Base-by-base conservation (phyloP, 2,113 vertebrate genomes). In the Erythrocercus mccallii region DNA sequence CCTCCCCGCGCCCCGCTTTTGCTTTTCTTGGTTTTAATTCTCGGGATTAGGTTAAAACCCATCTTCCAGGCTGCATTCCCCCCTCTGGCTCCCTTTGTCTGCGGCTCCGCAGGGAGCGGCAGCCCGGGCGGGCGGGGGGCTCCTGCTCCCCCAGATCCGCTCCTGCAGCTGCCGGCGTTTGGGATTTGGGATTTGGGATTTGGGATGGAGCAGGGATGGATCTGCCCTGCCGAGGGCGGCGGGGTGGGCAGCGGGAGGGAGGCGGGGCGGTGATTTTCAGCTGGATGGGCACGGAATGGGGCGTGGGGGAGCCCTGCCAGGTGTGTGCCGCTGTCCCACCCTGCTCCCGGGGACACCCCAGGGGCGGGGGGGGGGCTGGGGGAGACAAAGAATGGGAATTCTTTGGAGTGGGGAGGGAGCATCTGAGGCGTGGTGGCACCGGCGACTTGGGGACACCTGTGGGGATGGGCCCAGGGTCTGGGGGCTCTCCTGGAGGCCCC, bases 41-140 rank as follows among this genome's bases (percentile, higher is more conserved):
- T 2, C 8, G 12, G 76, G 81, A 93, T 91, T 85, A 90, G 77
- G 77, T 61, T 83, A 66, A 81, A 84, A n/a, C 54, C 61, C 78
- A 2, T 50, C 25, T 56, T 82, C 44, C 69, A 9, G 53, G 56
- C 27, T 4, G 12, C 86, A 38, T 86, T 70, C 57, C 33, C 48
- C 27, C 14, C 42, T 44, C 42, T 15, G 15, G 13, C 38, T 68
- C 12, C 76, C 91, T 95, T 95, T 95, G 94, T 95, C 91, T 94
- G 78, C 57, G 33, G 93, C 86, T 88, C 88, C 6, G 35, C 64
- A 35, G 94, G 94, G 88, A 88, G 94, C 83, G 58, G 94, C 2
- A 20, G 44, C 44, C 44, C 19, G 44, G 44, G 44, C 17, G 50
- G 60, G 48, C 9, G 90, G 71, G 81, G 66, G 78, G 60, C 21